Percentiles rank a stretch among this genome's conserved stretches.
Evolutionary conservation across 1,140 invertebrate genomes (phyloP).

Genomic region (Amphibalanus amphitrite): DNA sequence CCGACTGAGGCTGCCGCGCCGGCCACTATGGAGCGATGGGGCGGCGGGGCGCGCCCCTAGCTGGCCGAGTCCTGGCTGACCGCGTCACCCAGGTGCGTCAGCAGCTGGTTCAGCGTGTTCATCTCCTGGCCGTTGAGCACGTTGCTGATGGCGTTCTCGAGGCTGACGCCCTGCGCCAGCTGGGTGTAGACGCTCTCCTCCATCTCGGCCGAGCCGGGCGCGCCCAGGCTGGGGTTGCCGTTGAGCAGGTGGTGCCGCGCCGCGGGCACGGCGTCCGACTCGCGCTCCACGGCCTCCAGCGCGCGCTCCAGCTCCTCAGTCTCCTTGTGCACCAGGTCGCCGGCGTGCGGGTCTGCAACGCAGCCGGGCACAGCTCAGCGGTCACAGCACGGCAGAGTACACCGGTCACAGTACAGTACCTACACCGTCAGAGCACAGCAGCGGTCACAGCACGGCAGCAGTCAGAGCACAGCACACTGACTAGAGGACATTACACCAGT

Average conservation of each 20-base stretch:
- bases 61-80: neutral
- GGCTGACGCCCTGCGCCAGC: neutral
- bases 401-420: too few relatives aligned
- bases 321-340: neutral
- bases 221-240: neutral
- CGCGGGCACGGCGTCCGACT: neutral
- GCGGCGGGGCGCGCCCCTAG: neutral
- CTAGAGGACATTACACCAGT: too few relatives aligned
- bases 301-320: neutral
- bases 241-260: neutral
- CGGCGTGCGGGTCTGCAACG: neutral
- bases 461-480: too few relatives aligned
- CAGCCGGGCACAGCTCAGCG: too few relatives aligned
- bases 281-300: neutral
- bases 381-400: too few relatives aligned
- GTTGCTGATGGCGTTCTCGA: neutral
- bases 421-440: too few relatives aligned
- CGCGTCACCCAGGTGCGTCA: neutral
- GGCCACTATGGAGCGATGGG: too few relatives aligned
- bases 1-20: too few relatives aligned
- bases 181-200: neutral
- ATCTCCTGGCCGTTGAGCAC: neutral
- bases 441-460: too few relatives aligned
- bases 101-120: neutral
- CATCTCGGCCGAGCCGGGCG: neutral